These are phyloP conservation scores for Balaeniceps rex DNA, from an alignment of 2,113 vertebrate species.

Conservation along the genomic window DNA sequence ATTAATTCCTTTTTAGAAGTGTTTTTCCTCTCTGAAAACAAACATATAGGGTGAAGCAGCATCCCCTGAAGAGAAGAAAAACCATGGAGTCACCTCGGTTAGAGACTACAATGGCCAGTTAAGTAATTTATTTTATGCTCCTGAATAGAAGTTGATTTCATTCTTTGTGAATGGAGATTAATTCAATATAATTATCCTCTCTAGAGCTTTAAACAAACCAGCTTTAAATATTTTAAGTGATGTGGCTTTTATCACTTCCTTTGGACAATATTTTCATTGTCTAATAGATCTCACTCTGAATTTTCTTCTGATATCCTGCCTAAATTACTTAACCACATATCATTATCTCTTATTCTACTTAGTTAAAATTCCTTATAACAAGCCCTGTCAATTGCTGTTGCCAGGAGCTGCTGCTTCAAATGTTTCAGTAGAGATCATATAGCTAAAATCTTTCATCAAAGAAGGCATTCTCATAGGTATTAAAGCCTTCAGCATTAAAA, in stretches of 20 bases:
- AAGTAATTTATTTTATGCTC: neutral
- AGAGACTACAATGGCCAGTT: neutral
- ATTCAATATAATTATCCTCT: conserved; percentile 13
- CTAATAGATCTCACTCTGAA: conserved; percentile 9
- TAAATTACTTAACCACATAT: conserved; percentile 30
- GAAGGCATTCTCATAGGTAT: neutral
- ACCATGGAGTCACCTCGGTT: neutral
- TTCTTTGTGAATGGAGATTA: neutral
- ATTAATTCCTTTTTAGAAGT: neutral
- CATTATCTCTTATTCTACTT: conserved; percentile 38
- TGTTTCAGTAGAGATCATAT: neutral
- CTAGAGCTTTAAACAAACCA: conserved; percentile 23
- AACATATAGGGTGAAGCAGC: neutral
- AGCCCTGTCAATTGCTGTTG: conserved; percentile 2
- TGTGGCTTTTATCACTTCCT: conserved; percentile 48
- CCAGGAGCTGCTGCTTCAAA: conserved; percentile 15
- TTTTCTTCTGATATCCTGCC: conserved; percentile 29
- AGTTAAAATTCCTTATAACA: conserved; percentile 22
- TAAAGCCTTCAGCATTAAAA: neutral
- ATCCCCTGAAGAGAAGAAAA: neutral
- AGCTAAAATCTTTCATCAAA: conserved; percentile 13
- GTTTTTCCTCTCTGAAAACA: neutral
- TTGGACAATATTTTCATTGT: conserved; percentile 56
- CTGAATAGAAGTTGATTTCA: neutral
- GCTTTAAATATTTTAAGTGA: conserved; percentile 35